Evolutionary conservation across 2,888 invertebrate genomes (phyloP), one percentile per base, ranked within the genome.

Genomic region (Gymnosoma rotundatum): DNA sequence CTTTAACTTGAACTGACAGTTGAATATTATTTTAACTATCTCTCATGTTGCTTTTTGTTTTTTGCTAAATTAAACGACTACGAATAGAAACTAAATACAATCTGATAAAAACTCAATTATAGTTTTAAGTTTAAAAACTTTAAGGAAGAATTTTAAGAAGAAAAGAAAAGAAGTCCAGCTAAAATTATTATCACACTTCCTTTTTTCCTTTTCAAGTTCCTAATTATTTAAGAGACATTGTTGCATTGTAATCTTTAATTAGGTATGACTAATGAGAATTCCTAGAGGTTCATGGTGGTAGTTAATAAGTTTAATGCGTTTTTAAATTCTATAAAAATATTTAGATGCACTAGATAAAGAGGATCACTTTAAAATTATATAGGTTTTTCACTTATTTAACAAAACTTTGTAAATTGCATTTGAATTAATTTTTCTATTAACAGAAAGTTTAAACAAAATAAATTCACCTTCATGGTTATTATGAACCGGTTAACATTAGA

Each of bases 1-100:
- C 54, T 73, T 76, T 32, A 72, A 80, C 61, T 76, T 73, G 21
- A 76, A 76, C 72, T 83, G 83, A 67, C 75, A 76, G 83, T 67
- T 75, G 70, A 25, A 80, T 48, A 70, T 70, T 36, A 63, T 80
- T 80, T 80, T 32, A 12, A 6, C 12, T 12, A 14, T 32, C 10
- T 38, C 32, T 56, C 7, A 7, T 25, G 25, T 25, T 25, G 25
- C 25, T 25, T 25, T n/a, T n/a, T 52, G 14, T 48, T 20, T 54
- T 10, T 63, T 63, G 25, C 36, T n/a, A 25, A 63, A 52, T 67
- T 48, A 48, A 7, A 48, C 70, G 70, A 45, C 42, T 69, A 70
- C 38, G 12, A 42, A 42, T 42, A 12, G 25, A 63, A 16, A 54
- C 16, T 16, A 78, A 52, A 42, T 20, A 42, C 38, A 72, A 60